A percentile compares a stretch with the other conserved stretches of the same genome.
Conservation (phyloP, 2,888 invertebrate species). For the Scelioninae gen. 2 region DNA sequence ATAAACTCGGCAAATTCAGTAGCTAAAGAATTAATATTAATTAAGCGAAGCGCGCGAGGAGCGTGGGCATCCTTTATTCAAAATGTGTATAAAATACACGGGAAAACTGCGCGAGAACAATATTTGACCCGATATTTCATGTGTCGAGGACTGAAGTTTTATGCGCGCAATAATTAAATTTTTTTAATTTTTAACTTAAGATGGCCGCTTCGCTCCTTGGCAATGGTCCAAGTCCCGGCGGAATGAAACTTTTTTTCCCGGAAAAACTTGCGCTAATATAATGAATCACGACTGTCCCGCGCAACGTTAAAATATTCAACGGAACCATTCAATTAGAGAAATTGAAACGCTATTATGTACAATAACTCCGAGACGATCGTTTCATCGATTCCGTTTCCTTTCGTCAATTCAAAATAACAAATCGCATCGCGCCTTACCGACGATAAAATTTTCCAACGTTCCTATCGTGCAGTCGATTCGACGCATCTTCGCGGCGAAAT, state of each 20-base stretch:
- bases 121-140: slow-evolving; percentile 32
- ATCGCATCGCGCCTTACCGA: too few species aligned
- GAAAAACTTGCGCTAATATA: slow-evolving; percentile 35
- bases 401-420: too few species aligned
- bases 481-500: slow-evolving; percentile 9
- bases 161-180: slow-evolving; percentile 33
- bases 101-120: background rate
- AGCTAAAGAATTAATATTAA: too few species aligned
- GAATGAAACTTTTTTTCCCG: slow-evolving; percentile 42
- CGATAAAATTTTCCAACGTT: too few species aligned
- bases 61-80: too few species aligned
- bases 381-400: too few species aligned
- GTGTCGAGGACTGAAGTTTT: slow-evolving; percentile 18
- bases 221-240: slow-evolving; percentile 21
- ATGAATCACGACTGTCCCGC: slow-evolving; percentile 19
- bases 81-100: too few species aligned
- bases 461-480: too few species aligned
- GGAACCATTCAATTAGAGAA: slow-evolving; percentile 9
- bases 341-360: slow-evolving; percentile 6
- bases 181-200: slow-evolving; percentile 44
- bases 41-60: too few species aligned
- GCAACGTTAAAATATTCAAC: slow-evolving; percentile 29
- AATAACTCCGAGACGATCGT: background rate
- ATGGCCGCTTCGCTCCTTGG: slow-evolving; percentile 15
- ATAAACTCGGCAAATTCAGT: too few species aligned